phyloP scores from a whole-genome alignment of 2,888 invertebrate genomes.

The Tethea ocularis region DNA sequence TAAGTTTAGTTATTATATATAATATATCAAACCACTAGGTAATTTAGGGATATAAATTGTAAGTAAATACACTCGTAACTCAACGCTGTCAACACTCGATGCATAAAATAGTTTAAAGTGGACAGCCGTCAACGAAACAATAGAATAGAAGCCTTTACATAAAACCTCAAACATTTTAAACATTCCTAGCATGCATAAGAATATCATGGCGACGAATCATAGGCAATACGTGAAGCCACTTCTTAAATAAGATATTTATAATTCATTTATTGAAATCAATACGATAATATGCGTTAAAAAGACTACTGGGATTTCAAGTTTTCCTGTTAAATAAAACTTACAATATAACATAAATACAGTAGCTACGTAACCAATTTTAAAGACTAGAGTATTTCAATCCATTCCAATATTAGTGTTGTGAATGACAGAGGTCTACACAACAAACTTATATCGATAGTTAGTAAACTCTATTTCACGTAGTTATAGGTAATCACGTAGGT shows the following conservation, averaged over 20 bases:
- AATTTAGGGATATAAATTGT: not conserved
- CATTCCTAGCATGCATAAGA: conserved; percentile 59
- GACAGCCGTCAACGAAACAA: conserved; percentile 1
- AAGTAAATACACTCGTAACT: not conserved
- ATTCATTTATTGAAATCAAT: conserved; percentile 57
- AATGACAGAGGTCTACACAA: too few relatives aligned
- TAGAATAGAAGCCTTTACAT: not conserved
- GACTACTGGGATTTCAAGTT: conserved; percentile 11
- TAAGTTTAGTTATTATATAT: too few relatives aligned
- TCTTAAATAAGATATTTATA: conserved; percentile 45
- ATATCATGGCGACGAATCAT: conserved; percentile 45
- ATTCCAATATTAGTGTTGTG: not conserved
- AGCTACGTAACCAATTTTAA: not conserved
- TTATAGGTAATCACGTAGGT: too few relatives aligned
- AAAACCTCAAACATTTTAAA: conserved; percentile 37
- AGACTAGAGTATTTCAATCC: too few relatives aligned
- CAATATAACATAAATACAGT: conserved; percentile 7
- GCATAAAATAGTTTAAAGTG: not conserved
- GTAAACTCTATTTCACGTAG: too few relatives aligned
- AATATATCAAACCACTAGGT: too few relatives aligned
- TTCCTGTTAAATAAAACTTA: conserved; percentile 17
- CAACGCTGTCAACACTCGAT: not conserved
- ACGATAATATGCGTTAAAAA: conserved; percentile 32
- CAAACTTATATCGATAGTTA: too few relatives aligned
- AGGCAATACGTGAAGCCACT: conserved; percentile 53